These are phyloP conservation scores for Zaprionus tsacasi DNA, from an alignment of 1,140 invertebrate species.

Conservation along the genomic window DNA sequence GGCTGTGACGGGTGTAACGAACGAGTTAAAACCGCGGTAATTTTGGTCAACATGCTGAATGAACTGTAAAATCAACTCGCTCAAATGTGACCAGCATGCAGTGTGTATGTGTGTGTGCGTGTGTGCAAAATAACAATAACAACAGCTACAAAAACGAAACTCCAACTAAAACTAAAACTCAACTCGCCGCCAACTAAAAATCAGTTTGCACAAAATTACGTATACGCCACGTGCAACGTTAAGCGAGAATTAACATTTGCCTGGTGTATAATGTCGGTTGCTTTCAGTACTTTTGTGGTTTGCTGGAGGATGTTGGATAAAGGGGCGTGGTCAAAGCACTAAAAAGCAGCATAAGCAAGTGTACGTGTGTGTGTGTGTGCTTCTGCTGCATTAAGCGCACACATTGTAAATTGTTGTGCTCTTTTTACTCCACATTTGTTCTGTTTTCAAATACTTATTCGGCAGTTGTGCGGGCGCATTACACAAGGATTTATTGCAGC, in stretches of 20 bases:
- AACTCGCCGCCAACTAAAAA: slow-evolving; percentile 63
- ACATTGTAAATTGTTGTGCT: slow-evolving; percentile 34
- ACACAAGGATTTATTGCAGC: slow-evolving; percentile 35
- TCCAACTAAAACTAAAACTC: slow-evolving; percentile 34
- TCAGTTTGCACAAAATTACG: slow-evolving; percentile 77
- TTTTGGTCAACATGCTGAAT: slow-evolving; percentile 81
- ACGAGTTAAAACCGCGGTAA: slow-evolving; percentile 70
- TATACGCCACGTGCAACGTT: slow-evolving; percentile 64
- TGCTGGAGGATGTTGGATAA: not conserved
- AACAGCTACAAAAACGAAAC: slow-evolving; percentile 1
- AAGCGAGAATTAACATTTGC: slow-evolving; percentile 77
- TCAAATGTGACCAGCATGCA: slow-evolving; percentile 59
- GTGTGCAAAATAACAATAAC: slow-evolving; percentile 25
- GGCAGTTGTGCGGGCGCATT: slow-evolving; percentile 34
- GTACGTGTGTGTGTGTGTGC: not conserved
- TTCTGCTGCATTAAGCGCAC: slow-evolving; percentile 16
- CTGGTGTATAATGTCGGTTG: slow-evolving; percentile 60
- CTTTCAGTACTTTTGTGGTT: slow-evolving; percentile 11
- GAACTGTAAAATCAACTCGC: slow-evolving; percentile 79
- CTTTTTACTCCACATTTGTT: slow-evolving; percentile 27
- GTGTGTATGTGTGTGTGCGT: slow-evolving; percentile 16
- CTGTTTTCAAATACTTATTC: slow-evolving; percentile 24
- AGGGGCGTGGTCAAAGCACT: not conserved
- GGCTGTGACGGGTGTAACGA: not conserved
- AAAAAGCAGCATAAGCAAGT: not conserved